These are phyloP conservation scores for Ditylenchus weischeri DNA, from an alignment of 2,888 invertebrate species.

Conservation along the genomic window DNA sequence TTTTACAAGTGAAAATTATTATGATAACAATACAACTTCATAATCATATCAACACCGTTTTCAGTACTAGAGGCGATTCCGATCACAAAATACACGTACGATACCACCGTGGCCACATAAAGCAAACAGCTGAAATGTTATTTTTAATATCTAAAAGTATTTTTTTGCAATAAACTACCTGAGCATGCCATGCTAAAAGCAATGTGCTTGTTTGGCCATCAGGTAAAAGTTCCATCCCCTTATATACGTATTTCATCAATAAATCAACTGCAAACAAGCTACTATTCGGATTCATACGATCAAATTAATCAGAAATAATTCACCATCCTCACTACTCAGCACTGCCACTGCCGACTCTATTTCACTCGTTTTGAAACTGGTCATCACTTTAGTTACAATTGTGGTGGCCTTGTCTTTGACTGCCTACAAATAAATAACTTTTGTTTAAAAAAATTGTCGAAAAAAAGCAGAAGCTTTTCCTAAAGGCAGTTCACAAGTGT, in stretches of 20 bases:
- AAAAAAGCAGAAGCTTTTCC: background rate
- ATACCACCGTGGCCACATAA: conserved; percentile 50
- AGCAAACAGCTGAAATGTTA: conserved; percentile 37
- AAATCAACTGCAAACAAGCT: conserved; percentile 32
- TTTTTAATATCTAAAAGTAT: no score
- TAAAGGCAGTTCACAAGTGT: no score
- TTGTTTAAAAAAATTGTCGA: no score
- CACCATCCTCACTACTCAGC: conserved; percentile 43
- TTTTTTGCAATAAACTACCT: conserved; percentile 15
- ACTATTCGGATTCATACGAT: no score
- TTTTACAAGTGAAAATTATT: no score
- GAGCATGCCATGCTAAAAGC: conserved; percentile 52
- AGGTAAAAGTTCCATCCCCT: conserved; percentile 48
- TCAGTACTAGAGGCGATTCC: conserved; percentile 21
- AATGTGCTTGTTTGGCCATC: conserved; percentile 45
- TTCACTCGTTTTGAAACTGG: conserved; percentile 46
- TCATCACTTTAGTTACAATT: conserved; percentile 46
- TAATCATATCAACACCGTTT: no score
- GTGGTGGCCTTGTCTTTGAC: conserved; percentile 43
- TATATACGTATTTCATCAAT: conserved; percentile 55
- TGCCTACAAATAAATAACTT: conserved; percentile 15
- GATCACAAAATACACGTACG: conserved; percentile 45
- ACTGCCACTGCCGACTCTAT: conserved; percentile 43
- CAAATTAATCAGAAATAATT: no score
- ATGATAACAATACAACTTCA: no score